Evolutionary conservation across 2,888 invertebrate genomes (phyloP).

Genomic region (Caradrina clavipalpis): DNA sequence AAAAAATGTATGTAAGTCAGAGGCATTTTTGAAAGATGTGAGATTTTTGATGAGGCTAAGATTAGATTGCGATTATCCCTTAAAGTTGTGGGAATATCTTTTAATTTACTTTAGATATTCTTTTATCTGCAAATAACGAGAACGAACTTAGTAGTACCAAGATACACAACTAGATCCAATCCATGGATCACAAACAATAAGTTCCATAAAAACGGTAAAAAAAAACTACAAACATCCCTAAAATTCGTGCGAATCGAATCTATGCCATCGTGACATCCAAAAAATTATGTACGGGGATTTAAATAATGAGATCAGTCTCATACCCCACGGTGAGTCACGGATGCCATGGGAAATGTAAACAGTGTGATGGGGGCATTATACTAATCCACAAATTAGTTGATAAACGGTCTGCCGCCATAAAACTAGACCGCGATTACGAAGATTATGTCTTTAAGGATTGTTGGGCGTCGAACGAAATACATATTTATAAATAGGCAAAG

Average conservation of each 20-base stretch:
- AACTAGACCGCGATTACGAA: slow-evolving; percentile 56
- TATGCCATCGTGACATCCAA: slow-evolving; percentile 78
- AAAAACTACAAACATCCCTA: slow-evolving; percentile 55
- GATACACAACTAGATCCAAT: neutral
- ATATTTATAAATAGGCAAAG: neutral
- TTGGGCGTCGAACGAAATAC: neutral
- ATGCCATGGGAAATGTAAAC: slow-evolving; percentile 89
- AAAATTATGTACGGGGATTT: slow-evolving; percentile 86
- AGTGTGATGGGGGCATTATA: slow-evolving; percentile 75
- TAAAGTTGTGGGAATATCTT: too few relatives aligned
- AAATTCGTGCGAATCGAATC: slow-evolving; percentile 79
- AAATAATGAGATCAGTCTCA: slow-evolving; percentile 83
- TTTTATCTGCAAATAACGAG: neutral
- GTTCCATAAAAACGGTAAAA: slow-evolving; percentile 35
- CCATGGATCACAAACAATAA: slow-evolving; percentile 17
- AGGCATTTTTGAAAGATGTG: too few relatives aligned
- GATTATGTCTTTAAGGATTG: slow-evolving; percentile 35
- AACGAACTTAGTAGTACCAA: neutral
- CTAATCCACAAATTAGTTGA: slow-evolving; percentile 85
- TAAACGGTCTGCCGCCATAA: slow-evolving; percentile 71
- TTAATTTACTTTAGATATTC: too few relatives aligned
- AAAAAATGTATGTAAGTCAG: too few relatives aligned
- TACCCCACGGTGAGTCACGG: slow-evolving; percentile 74
- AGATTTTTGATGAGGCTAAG: too few relatives aligned
- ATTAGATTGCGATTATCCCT: too few relatives aligned